phyloP scores from a whole-genome alignment of 2,888 invertebrate genomes.

The Entomobrya multifasciata region DNA sequence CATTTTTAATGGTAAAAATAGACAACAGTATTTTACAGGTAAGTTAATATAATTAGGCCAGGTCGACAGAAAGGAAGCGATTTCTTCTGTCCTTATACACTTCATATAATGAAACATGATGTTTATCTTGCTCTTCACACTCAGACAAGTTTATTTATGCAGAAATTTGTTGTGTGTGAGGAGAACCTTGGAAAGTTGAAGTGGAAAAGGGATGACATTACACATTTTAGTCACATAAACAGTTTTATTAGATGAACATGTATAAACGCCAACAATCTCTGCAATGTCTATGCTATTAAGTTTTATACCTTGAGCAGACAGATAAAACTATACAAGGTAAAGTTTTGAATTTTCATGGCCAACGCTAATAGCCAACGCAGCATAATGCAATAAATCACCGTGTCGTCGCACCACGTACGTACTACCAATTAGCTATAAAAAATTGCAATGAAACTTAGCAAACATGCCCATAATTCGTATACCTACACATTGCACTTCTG shows the following conservation, averaged over 20 bases:
- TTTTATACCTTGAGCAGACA: not conserved
- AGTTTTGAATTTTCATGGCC: conserved; percentile 49
- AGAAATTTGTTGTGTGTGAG: conserved; percentile 16
- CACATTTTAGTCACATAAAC: conserved; percentile 13
- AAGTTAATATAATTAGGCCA: conserved; percentile 31
- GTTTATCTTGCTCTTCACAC: not conserved
- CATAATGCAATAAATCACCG: not conserved
- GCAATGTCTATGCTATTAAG: not conserved
- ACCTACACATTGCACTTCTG: conserved; percentile 5
- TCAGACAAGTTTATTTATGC: conserved; percentile 19
- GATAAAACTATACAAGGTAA: not conserved
- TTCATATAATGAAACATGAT: conserved; percentile 35
- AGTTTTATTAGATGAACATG: conserved; percentile 18
- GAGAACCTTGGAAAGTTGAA: too few species aligned
- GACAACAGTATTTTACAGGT: not conserved
- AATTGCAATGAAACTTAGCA: not conserved
- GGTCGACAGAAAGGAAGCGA: conserved; percentile 38
- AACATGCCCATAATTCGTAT: not conserved
- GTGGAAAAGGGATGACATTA: conserved; percentile 6
- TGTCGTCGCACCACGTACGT: too few species aligned
- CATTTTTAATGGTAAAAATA: too few species aligned
- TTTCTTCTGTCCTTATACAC: conserved; percentile 31
- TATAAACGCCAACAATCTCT: conserved; percentile 17
- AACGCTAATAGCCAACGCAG: too few species aligned
- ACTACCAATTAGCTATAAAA: not conserved